Evolutionary conservation across 2,888 invertebrate genomes (phyloP), one percentile per base, ranked within the genome.

Genomic region (Escarpia spicata): DNA sequence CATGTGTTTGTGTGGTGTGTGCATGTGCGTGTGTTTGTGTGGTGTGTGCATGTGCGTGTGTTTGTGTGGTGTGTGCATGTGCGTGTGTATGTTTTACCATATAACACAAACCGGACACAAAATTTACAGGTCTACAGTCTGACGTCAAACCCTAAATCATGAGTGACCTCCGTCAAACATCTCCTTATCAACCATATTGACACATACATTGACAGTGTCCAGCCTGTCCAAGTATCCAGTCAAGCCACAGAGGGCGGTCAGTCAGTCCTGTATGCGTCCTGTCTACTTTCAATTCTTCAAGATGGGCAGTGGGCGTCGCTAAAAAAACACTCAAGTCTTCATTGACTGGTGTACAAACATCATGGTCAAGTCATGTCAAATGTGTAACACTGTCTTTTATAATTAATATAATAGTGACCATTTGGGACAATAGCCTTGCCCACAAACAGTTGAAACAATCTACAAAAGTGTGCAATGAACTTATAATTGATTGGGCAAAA

Each of bases 241-340:
- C 75, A 75, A 19, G 26, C 75, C 26, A 15, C 15, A 75, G 19
- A 75, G 26, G 19, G n/a, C 19, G 75, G 75, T 75, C 75, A 75
- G 26, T 75, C 75, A 75, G 75, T 75, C n/a, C 75, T 26, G 26
- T 75, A 26, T n/a, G 26, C n/a, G 6, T 75, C 26, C 6, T 26
- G 75, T 75, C 75, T 26, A 75, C 26, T 75, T 0, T 26, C n/a
- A 19, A n/a, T 26, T 75, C 26, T 75, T 75, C 75, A 75, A 26
- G 26, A 75, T 75, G n/a, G 75, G 75, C 26, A 75, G 75, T 75
- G 75, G 75, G n/a, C 75, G 75, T 75, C n/a, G 75, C 75, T 75
- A 26, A 26, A 75, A 75, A 75, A 75, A n/a, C 75, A 75, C 26
- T 75, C n/a, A 26, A 75, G 19, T 26, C 6, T 75, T 26, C 75